These are phyloP conservation scores for Gastrophryne carolinensis DNA, from an alignment of 2,797 vertebrate genomes.

Conservation along the genomic window DNA sequence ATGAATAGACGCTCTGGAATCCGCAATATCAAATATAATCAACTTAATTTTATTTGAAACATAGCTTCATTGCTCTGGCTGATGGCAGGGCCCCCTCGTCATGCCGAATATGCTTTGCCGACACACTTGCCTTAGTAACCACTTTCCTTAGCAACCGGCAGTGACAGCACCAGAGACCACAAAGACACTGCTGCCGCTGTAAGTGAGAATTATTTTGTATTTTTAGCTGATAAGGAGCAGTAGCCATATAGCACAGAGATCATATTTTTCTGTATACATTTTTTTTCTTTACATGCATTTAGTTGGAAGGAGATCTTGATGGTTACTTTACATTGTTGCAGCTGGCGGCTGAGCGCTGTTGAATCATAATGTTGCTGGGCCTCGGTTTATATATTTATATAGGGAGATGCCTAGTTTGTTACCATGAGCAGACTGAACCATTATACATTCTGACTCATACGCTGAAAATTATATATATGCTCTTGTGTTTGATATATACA, in stretches of 20 bases:
- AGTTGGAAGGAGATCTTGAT: no score
- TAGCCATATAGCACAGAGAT: neutral
- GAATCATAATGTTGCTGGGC: no score
- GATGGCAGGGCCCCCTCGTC: conserved; percentile 1
- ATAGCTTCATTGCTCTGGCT: neutral
- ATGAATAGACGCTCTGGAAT: neutral
- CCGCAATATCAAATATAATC: neutral
- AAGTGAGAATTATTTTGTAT: conserved; percentile 25
- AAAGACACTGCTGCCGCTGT: neutral
- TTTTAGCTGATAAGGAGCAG: conserved; percentile 8
- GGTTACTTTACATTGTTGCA: no score
- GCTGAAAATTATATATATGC: no score
- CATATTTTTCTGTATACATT: neutral
- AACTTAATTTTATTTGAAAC: conserved; percentile 1
- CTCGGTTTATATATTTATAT: no score
- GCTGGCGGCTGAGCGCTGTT: no score
- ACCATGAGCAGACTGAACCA: no score
- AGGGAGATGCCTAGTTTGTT: no score
- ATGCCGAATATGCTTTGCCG: neutral
- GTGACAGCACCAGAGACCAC: neutral
- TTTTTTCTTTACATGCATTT: neutral
- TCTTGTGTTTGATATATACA: no score
- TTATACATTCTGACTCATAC: no score
- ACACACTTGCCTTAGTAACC: conserved; percentile 10
- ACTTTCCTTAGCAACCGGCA: conserved; percentile 20